A percentile compares a stretch with the other conserved stretches of the same genome.
Conservation (phyloP, 1,140 invertebrate species). For the Melipona quadrifasciata region DNA sequence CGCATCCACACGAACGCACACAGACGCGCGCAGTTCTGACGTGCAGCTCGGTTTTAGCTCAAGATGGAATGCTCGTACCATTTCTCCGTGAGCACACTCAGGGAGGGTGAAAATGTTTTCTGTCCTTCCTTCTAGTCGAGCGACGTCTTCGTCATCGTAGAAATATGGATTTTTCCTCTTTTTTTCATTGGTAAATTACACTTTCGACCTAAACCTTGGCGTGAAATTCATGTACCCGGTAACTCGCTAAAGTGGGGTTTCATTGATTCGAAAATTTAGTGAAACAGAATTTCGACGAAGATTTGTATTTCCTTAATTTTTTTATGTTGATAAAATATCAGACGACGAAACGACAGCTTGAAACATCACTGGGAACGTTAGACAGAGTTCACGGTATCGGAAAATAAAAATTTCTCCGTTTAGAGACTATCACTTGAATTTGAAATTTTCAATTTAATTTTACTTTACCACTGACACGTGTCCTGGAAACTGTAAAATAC, state of each 20-base stretch:
- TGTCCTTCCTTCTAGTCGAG: slow-evolving; percentile 39
- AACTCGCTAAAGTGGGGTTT: background rate
- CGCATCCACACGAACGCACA: slow-evolving; percentile 40
- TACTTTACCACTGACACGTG: no score
- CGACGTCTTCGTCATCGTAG: slow-evolving; percentile 45
- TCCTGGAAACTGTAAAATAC: no score
- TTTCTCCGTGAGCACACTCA: slow-evolving; percentile 53
- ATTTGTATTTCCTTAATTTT: no score
- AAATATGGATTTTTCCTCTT: slow-evolving; percentile 46
- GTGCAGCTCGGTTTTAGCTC: slow-evolving; percentile 65
- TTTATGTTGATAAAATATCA: background rate
- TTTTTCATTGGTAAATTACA: slow-evolving; percentile 29
- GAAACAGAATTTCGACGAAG: no score
- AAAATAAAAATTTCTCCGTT: background rate
- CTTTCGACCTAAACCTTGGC: background rate
- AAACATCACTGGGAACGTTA: background rate
- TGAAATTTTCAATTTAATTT: no score
- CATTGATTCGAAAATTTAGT: no score
- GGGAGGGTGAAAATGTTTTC: slow-evolving; percentile 51
- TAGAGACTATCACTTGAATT: no score
- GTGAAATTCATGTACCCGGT: background rate
- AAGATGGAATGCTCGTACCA: slow-evolving; percentile 68
- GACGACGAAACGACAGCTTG: background rate
- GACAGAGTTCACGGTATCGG: background rate
- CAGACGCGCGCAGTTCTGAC: slow-evolving; percentile 37